A percentile compares a stretch with the other conserved stretches of the same genome.
phyloP scores from a whole-genome alignment of 2,113 vertebrate species.

The Mandrillus leucophaeus region DNA sequence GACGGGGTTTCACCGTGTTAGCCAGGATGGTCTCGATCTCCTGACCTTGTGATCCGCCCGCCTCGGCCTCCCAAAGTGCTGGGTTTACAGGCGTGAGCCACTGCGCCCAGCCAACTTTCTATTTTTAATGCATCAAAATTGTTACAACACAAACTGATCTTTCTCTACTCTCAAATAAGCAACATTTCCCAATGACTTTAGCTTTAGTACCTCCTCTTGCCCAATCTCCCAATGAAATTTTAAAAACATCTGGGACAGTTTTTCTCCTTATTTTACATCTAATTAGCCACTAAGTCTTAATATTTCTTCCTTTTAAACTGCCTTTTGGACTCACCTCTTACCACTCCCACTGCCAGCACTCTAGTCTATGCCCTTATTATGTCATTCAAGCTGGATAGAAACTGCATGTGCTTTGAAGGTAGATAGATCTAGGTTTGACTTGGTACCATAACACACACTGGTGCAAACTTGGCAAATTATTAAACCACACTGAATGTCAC shows the following conservation, averaged over 20 bases:
- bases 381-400: background rate
- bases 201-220: background rate
- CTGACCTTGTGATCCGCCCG: no score
- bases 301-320: background rate
- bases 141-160: background rate
- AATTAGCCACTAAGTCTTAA: background rate
- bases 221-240: background rate
- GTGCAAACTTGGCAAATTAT: background rate
- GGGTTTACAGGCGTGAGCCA: no score
- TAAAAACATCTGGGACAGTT: background rate
- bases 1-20: no score
- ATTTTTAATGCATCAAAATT: conserved; percentile 4
- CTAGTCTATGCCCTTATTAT: background rate
- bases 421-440: background rate
- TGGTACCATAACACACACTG: background rate
- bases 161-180: background rate
- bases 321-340: background rate
- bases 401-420: background rate
- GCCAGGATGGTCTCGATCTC: no score
- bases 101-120: background rate
- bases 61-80: no score
- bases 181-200: background rate
- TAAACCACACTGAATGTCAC: background rate
- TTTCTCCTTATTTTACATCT: background rate
- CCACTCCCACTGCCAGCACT: background rate